Conservation (phyloP, 2,797 vertebrate genomes). For the Sebastes matsubarae region DNA sequence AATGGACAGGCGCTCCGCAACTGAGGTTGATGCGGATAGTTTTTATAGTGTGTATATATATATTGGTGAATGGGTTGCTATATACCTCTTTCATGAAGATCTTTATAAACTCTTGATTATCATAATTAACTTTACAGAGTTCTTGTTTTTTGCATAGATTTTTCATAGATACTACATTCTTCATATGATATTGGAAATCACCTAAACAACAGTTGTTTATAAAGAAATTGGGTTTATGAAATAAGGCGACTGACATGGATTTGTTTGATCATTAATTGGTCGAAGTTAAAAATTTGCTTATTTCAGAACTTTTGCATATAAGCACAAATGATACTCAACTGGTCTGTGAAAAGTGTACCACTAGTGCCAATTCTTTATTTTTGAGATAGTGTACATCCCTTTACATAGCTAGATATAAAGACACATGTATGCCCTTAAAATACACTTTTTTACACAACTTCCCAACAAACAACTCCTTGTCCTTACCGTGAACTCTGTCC, state of each 20-base stretch:
- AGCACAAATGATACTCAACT: background rate
- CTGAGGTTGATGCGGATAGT: no score
- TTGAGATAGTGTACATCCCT: background rate
- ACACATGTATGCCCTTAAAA: background rate
- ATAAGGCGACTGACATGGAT: background rate
- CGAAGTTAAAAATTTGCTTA: background rate
- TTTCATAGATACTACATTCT: background rate
- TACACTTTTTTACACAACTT: background rate
- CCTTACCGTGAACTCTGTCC: background rate
- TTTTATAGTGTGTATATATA: no score
- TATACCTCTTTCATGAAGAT: no score
- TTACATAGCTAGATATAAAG: background rate
- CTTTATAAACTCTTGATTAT: no score
- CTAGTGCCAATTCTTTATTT: no score
- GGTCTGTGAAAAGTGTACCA: background rate
- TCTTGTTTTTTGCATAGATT: background rate
- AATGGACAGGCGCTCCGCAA: no score
- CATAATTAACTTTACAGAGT: no score
- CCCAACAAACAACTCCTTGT: constrained; percentile 1
- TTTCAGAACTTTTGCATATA: background rate
- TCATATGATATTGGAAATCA: background rate
- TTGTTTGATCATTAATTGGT: background rate
- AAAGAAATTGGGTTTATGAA: background rate
- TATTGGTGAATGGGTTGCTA: no score
- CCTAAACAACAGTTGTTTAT: background rate